phyloP scores from a whole-genome alignment of 2,888 invertebrate species.

The Podabrus alpinus region DNA sequence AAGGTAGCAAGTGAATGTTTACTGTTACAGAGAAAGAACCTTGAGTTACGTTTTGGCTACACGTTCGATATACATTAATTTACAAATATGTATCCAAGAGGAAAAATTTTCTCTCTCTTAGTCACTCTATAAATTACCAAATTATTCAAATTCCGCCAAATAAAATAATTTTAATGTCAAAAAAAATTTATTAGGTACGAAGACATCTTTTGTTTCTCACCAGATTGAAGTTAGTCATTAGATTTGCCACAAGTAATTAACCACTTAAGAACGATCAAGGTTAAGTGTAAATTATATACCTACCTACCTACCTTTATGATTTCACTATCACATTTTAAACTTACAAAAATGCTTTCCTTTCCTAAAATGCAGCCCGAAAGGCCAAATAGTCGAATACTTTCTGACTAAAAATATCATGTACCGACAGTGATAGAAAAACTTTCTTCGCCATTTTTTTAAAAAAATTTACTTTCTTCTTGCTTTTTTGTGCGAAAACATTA shows the following conservation, averaged over 20 bases:
- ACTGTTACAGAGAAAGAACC: conserved; percentile 31
- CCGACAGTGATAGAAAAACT: no score
- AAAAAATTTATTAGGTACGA: not conserved
- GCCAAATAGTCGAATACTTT: not conserved
- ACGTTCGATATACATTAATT: conserved; percentile 18
- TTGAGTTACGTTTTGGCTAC: conserved; percentile 24
- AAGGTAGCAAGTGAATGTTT: conserved; percentile 32
- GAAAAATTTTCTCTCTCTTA: not conserved
- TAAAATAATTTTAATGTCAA: not conserved
- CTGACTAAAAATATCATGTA: not conserved
- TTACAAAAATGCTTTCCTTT: not conserved
- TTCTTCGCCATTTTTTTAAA: not conserved
- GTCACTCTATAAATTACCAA: not conserved
- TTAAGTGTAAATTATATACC: conserved; percentile 4
- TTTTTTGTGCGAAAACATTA: not conserved
- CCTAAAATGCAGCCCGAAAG: not conserved
- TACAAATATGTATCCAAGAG: not conserved
- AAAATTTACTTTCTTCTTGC: not conserved
- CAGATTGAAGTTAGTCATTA: not conserved
- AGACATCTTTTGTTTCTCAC: not conserved
- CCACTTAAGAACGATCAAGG: conserved; percentile 24
- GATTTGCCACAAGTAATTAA: conserved; percentile 17
- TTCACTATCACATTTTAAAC: not conserved
- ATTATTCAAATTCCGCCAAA: not conserved
- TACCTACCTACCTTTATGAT: not conserved